Evolutionary conservation across 2,113 vertebrate species (phyloP), one percentile per base, ranked within the genome.

Genomic region (Oryzias curvinotus): DNA sequence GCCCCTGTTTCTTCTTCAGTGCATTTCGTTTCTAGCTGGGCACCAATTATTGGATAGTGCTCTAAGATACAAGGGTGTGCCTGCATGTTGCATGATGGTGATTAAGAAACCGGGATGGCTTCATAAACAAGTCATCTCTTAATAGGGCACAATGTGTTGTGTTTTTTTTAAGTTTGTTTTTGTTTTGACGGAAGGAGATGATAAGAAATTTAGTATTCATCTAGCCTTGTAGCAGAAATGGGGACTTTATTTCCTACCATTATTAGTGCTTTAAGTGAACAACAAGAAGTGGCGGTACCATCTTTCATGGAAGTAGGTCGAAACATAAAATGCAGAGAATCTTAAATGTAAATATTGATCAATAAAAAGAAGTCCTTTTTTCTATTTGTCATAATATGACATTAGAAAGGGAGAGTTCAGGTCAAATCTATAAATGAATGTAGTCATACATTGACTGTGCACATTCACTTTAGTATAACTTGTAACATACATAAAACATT

Each of bases 91-190:
- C 68, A 5, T 7, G 42, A n/a, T 30, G 21, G 61, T 71, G 49
- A 83, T 88, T 86, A 86, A 68, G 71, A 65, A 55, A 46, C 70
- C 59, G 50, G 52, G 58, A 68, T 47, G 45, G 66, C 66, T 74
- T 68, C 50, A 67, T 80, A 82, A 82, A 82, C 80, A 82, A 64
- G 65, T 50, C 56, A 28, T 4, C 2, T 14, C 15, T 63, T 85
- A 81, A 83, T 79, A 19, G 44, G 59, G 43, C 44, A 26, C 67
- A 67, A 61, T 36, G 26, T 4, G 8, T 44, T 36, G 5, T 71
- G 67, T 59, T 65, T 69, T 47, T 52, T 52, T 61, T 49, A 4
- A 23, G 23, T 51, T 77, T 85, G 73, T 58, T 80, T 67, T 77
- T 80, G 79, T 82, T 83, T 30, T 78, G 64, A 71, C 25, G 47